Conservation (phyloP, 2,888 invertebrate genomes). For the Diarsia rubi region DNA sequence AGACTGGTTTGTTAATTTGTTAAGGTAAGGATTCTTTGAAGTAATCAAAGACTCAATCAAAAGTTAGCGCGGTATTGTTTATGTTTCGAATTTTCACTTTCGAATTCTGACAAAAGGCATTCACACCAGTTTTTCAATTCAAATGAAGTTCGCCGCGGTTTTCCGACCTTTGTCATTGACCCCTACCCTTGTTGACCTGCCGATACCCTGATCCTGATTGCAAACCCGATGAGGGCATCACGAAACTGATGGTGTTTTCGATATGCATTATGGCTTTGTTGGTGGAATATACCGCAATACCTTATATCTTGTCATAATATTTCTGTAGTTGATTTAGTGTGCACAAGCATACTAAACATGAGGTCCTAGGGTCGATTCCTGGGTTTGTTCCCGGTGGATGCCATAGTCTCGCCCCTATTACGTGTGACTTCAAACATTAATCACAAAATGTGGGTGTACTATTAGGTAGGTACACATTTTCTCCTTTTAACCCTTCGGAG, state of each 20-base stretch:
- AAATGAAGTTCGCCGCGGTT: slow-evolving; percentile 18
- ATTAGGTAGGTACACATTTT: no score
- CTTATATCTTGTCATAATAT: no score
- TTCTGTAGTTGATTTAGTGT: no score
- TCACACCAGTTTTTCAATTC: slow-evolving; percentile 11
- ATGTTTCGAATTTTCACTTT: slow-evolving; percentile 7
- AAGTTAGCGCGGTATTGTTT: not conserved
- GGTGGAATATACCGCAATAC: not conserved
- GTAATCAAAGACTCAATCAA: not conserved
- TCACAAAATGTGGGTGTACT: no score
- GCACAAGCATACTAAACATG: no score
- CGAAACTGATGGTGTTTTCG: not conserved
- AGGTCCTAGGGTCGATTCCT: no score
- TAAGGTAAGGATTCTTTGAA: not conserved
- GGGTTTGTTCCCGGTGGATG: no score
- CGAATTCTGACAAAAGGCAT: slow-evolving; percentile 4
- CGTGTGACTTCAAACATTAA: no score
- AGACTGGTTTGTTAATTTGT: no score
- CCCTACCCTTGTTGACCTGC: slow-evolving; percentile 30
- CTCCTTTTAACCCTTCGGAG: no score
- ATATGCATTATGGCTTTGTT: not conserved
- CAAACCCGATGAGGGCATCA: slow-evolving; percentile 9
- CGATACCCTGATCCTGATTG: not conserved
- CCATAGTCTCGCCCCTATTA: no score
- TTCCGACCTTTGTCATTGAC: slow-evolving; percentile 36